Conservation (phyloP, 2,113 vertebrate genomes). For the Sialia sialis region DNA sequence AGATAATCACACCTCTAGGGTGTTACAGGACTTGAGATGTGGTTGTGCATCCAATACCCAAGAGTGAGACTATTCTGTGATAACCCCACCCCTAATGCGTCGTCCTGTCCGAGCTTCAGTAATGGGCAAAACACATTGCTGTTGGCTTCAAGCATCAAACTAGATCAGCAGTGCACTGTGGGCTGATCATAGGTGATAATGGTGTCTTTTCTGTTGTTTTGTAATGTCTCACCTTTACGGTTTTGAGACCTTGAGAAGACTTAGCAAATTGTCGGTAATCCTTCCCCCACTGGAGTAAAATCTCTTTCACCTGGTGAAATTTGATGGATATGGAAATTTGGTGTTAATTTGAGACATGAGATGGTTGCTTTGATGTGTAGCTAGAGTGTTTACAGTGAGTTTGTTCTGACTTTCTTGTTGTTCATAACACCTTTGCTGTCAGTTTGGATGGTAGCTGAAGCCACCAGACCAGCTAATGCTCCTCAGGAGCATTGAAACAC, state of each 20-base stretch:
- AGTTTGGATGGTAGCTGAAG: not conserved
- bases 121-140: not conserved
- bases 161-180: not conserved
- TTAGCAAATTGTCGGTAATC: not conserved
- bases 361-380: not conserved
- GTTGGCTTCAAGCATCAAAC: not conserved
- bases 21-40: constrained; percentile 47
- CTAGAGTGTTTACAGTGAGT: not conserved
- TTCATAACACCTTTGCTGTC: not conserved
- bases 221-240: not conserved
- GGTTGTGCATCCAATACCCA: constrained; percentile 24
- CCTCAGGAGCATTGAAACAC: not conserved
- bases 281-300: not conserved
- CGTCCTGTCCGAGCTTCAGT: not conserved
- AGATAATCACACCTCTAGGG: constrained; percentile 64
- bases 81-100: not conserved
- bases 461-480: not conserved
- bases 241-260: not conserved
- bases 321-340: not conserved
- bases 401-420: not conserved
- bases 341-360: not conserved
- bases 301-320: not conserved
- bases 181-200: not conserved
- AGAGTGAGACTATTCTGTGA: constrained; percentile 42
- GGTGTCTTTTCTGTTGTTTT: not conserved